Percentiles rank a stretch among this genome's conserved stretches.
phyloP scores from a whole-genome alignment of 2,888 invertebrate species.

The Oxytorus armatus region DNA sequence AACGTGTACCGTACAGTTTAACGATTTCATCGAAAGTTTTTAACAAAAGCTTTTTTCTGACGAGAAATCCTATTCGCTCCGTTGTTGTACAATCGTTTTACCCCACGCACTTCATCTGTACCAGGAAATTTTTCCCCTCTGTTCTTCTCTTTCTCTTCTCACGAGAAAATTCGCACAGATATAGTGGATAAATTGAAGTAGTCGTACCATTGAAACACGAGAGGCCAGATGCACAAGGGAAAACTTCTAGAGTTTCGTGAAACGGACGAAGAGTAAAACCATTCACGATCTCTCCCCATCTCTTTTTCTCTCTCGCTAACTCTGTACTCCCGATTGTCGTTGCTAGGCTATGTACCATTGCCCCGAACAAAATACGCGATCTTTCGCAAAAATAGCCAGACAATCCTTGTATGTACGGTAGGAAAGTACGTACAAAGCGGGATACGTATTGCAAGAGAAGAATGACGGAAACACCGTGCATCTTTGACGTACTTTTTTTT shows the following conservation, averaged over 20 bases:
- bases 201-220: conserved; percentile 21
- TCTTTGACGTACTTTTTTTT: conserved; percentile 5
- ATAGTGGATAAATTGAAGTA: conserved; percentile 28
- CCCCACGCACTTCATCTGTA: neutral
- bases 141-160: neutral
- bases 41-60: neutral
- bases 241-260: conserved; percentile 14
- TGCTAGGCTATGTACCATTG: conserved; percentile 10
- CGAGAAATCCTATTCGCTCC: neutral
- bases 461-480: neutral
- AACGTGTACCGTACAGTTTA: no score
- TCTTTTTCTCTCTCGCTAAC: neutral
- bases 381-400: neutral
- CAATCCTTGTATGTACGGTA: neutral
- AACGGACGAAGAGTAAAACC: neutral
- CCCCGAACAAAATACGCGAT: conserved; percentile 9
- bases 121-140: neutral
- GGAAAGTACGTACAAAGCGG: no score
- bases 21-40: no score
- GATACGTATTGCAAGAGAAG: conserved; percentile 2
- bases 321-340: conserved; percentile 3
- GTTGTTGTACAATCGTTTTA: neutral
- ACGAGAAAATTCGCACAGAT: conserved; percentile 1
- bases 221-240: neutral
- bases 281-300: neutral